A percentile compares a stretch with the other conserved stretches of the same genome.
These are phyloP conservation scores for Stichopus chloronotus DNA, from an alignment of 35 echinoderm and acorn worm species.

Conservation along the genomic window DNA sequence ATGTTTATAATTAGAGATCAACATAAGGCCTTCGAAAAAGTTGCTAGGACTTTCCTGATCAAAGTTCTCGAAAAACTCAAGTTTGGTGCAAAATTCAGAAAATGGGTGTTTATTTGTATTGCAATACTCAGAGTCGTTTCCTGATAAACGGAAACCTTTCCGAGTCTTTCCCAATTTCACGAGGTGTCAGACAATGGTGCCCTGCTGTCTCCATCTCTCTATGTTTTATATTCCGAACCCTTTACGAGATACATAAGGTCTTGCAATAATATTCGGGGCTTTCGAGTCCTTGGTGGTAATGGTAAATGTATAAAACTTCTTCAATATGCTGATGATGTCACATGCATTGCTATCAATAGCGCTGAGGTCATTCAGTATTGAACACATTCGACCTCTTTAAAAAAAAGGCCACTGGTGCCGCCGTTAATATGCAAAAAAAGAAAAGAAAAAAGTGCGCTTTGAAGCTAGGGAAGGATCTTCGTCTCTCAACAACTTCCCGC, in stretches of 20 bases:
- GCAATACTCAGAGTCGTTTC: slow-evolving; percentile 4
- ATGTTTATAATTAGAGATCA: slow-evolving; percentile 20
- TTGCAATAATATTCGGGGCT: neutral
- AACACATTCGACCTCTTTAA: neutral
- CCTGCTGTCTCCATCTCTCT: slow-evolving; percentile 23
- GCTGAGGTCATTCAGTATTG: neutral
- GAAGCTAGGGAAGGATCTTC: neutral
- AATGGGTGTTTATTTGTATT: slow-evolving; percentile 58
- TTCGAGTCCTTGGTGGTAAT: neutral
- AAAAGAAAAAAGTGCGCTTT: neutral
- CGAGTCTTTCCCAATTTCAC: neutral
- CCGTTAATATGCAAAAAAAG: neutral
- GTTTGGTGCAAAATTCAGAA: slow-evolving; percentile 38
- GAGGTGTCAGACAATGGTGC: slow-evolving; percentile 24
- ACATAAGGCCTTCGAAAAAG: slow-evolving; percentile 48
- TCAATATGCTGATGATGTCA: slow-evolving; percentile 5
- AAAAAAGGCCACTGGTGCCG: neutral
- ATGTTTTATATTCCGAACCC: slow-evolving; percentile 34
- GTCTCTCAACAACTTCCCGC: neutral
- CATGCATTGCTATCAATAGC: neutral
- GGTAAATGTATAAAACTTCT: neutral
- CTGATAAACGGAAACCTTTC: slow-evolving; percentile 50
- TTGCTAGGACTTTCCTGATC: slow-evolving; percentile 8
- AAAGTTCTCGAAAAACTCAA: slow-evolving; percentile 9
- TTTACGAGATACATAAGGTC: neutral